Evolutionary conservation across 64 coral and sea anemone genomes (phyloP), one percentile per base, ranked within the genome.

Genomic region (Montipora sp.): DNA sequence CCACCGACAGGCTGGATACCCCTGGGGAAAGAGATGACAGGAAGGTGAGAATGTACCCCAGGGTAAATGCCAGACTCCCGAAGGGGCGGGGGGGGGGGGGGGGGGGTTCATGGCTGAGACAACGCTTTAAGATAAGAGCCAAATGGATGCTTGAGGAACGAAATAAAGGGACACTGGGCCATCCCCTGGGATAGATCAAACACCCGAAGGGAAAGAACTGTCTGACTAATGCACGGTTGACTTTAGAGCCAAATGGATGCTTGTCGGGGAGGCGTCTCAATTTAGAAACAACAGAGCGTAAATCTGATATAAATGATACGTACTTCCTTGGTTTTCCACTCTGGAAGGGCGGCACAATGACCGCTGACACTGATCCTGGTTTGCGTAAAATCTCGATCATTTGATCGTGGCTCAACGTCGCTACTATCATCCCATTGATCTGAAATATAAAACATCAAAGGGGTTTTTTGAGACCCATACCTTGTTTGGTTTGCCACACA

Each of bases 341-440:
- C 18, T 92, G 90, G 44, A 99, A 83, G 21, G 98, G 98, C 4
- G 98, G 94, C 5, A 99, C 94, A 43, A 99, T 90, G 15, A 99
- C 98, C 0, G 93, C 98, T 22, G 98, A 81, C 51, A 99, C 98
- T 27, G 95, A 96, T 16, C 98, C 95, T 51, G 94, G 94, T 63
- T 94, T 96, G 66, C 98, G 92, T 46, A 99, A 79, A 44, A 96
- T 94, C 58, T 93, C 92, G n/a, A 99, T 96, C 98, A 99, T 99
- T 45, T 99, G 94, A 57, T 94, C 98, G 78, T 99, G 95, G 67
- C 83, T 90, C 66, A 99, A 75, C 13, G 92, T 96, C 0, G 98
- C 98, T 46, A 99, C 92, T 75, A 96, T 91, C 49, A 94, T 71
- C 14, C 94, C 89, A 78, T 96, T 96, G 20, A 99, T 99, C 98